phyloP scores from a whole-genome alignment of 1,140 invertebrate genomes.

The Caerostris extrusa region DNA sequence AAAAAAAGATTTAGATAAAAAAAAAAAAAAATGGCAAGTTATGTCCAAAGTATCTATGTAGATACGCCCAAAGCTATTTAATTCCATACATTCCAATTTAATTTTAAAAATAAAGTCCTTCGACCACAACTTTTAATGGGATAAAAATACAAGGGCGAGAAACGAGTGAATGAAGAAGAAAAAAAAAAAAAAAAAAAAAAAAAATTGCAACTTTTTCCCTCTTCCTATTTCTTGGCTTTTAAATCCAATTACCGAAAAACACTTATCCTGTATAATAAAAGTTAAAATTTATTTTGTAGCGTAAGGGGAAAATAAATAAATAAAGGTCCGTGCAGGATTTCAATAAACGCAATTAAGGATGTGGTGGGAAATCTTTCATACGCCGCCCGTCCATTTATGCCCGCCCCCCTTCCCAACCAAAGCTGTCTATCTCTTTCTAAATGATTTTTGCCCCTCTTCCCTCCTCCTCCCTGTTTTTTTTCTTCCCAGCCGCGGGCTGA shows the following conservation, averaged over 20 bases:
- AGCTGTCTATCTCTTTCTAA: conserved; percentile 29
- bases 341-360: conserved; percentile 62
- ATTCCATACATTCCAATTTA: too few species aligned
- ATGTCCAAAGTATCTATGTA: too few species aligned
- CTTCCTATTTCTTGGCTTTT: background rate
- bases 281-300: conserved; percentile 17
- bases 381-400: background rate
- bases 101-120: too few species aligned
- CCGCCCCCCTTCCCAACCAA: background rate
- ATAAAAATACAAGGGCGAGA: too few species aligned
- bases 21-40: too few species aligned
- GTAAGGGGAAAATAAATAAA: background rate
- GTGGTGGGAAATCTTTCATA: conserved; percentile 38
- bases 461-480: background rate
- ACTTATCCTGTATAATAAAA: conserved; percentile 10
- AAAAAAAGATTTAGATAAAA: too few species aligned
- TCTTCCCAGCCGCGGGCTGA: conserved; percentile 56
- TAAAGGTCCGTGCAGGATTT: background rate
- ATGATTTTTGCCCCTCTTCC: conserved; percentile 27
- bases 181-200: background rate
- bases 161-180: too few species aligned
- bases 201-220: background rate
- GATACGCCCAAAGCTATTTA: too few species aligned
- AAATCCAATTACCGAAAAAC: conserved; percentile 31
- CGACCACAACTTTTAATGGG: too few species aligned